Base-by-base conservation (phyloP, 2,888 invertebrate species). In the Pristionchus fissidentatus region DNA sequence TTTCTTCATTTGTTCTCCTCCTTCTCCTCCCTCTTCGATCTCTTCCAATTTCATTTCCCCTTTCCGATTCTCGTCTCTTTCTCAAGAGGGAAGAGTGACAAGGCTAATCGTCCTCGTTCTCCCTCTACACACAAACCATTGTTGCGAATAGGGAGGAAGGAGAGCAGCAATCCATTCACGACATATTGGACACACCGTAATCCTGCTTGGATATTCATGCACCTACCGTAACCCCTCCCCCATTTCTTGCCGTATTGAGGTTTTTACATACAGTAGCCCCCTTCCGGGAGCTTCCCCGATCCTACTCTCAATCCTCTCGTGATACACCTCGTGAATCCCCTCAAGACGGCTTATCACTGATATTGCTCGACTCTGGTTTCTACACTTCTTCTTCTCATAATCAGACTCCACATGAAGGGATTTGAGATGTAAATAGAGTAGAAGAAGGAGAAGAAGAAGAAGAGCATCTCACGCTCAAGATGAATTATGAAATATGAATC, bases 1-100 rank as follows among this genome's bases (percentile, higher is more conserved):
- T 49, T 49, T 26, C 26, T 55, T 38, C 78, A 49, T 79, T 60
- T 26, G 7, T 60, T 38, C 77, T 57, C 19, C 13, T 35, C 3
- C 78, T 26, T 22, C 38, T 57, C 29, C 79, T 10, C 29, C n/a
- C 19, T 79, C 57, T 43, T 79, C 57, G 70, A 38, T 79, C 79
- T 79, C 79, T 79, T 79, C 79, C 15, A 46, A 57, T 57, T 41
- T 57, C 38, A 52, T 79, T 41, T 57, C 38, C 79, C 26, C 35
- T 57, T n/a, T 79, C 38, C 57, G 52, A 38, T 57, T 43, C 57
- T 15, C 52, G 55, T 79, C 55, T n/a, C n/a, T n/a, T n/a, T n/a
- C n/a, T n/a, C n/a, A n/a, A n/a, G n/a, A n/a, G n/a, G n/a, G n/a
- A n/a, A n/a, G n/a, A 41, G 70, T 43, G 70, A 70, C 70, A 70